Percentiles rank a stretch among this genome's conserved stretches.
These are phyloP conservation scores for Pollimyrus isidori DNA, from an alignment of 2,113 vertebrate genomes.

Conservation along the genomic window DNA sequence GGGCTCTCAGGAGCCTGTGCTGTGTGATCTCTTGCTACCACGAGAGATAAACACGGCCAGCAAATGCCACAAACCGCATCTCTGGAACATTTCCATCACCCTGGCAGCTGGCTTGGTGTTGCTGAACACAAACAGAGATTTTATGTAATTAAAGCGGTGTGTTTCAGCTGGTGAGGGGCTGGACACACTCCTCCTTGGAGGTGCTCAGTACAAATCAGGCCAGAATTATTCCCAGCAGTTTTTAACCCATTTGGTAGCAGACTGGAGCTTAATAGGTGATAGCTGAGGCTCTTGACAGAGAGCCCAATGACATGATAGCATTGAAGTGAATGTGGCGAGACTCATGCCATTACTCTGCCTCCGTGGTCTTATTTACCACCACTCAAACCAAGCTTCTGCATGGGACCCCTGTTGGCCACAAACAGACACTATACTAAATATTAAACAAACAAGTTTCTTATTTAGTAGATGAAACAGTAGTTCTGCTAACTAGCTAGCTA, in stretches of 20 bases:
- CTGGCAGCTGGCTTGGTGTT: conserved; percentile 23
- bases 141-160: conserved; percentile 31
- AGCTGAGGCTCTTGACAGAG: background rate
- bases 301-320: background rate
- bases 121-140: conserved; percentile 27
- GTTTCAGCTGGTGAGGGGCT: conserved; percentile 13
- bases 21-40: background rate
- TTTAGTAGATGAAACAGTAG: background rate
- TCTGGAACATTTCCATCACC: conserved; percentile 34
- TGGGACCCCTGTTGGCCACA: background rate
- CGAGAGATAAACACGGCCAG: conserved; percentile 28
- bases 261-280: background rate
- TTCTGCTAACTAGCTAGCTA: background rate
- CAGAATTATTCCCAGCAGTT: background rate
- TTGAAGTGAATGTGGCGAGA: background rate
- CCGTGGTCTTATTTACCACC: background rate
- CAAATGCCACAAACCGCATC: conserved; percentile 29
- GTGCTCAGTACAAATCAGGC: background rate
- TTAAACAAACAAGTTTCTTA: background rate
- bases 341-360: background rate
- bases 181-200: background rate
- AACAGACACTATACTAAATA: background rate
- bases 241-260: background rate
- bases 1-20: background rate
- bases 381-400: background rate